phyloP scores from a whole-genome alignment of 2,888 invertebrate genomes.

The Coenonympha arcania region DNA sequence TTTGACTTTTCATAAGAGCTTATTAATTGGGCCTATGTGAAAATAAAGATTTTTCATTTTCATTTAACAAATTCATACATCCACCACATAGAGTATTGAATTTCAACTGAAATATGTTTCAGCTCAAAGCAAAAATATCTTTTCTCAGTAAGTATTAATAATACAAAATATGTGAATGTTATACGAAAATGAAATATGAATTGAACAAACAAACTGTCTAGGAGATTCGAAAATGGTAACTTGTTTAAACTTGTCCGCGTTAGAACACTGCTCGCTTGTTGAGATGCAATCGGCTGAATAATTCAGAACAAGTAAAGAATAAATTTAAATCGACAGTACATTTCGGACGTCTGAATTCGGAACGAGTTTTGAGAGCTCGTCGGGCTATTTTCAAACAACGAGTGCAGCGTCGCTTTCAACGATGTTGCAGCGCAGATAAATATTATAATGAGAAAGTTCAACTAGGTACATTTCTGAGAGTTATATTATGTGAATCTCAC shows the following conservation, averaged over 20 bases:
- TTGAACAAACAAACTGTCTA: neutral
- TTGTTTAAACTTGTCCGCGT: slow-evolving; percentile 5
- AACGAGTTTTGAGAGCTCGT: neutral
- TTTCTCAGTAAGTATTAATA: neutral
- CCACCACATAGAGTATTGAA: neutral
- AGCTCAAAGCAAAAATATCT: too few species aligned
- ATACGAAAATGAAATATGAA: neutral
- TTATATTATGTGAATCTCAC: too few species aligned
- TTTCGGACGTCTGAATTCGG: slow-evolving; percentile 14
- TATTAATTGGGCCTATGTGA: too few species aligned
- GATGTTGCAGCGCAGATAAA: neutral
- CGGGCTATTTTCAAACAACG: neutral
- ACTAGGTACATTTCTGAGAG: too few species aligned
- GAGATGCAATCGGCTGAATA: slow-evolving; percentile 6
- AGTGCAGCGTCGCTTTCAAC: neutral
- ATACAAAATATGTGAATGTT: neutral
- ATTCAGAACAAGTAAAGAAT: slow-evolving; percentile 7
- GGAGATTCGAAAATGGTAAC: slow-evolving; percentile 1
- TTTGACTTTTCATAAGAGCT: too few species aligned
- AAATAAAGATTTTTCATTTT: too few species aligned
- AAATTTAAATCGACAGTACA: slow-evolving; percentile 6
- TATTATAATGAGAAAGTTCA: too few species aligned
- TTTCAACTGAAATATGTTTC: too few species aligned
- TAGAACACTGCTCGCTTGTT: slow-evolving; percentile 1
- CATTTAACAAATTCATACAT: neutral